phyloP scores from a whole-genome alignment of 2,888 invertebrate species.

The Sympetrum striolatum region DNA sequence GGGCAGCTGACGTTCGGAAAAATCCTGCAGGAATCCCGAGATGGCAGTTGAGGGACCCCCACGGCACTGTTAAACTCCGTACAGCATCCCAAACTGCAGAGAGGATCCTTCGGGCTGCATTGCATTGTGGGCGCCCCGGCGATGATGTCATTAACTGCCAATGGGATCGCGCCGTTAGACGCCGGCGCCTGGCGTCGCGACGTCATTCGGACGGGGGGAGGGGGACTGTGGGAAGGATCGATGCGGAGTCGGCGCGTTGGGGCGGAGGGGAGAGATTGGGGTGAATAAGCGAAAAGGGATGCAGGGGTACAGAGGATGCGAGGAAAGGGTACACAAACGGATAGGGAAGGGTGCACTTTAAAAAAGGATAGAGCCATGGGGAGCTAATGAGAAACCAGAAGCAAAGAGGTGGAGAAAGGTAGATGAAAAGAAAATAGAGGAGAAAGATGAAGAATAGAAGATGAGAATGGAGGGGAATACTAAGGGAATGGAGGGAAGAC shows the following conservation, averaged over 20 bases:
- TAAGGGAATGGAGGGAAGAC: too few relatives aligned
- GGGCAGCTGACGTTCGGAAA: background rate
- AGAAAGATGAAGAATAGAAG: too few relatives aligned
- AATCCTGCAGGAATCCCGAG: background rate
- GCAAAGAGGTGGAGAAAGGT: too few relatives aligned
- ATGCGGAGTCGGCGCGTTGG: background rate
- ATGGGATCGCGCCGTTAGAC: conserved; percentile 1
- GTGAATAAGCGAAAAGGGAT: background rate
- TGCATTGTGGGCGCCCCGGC: background rate
- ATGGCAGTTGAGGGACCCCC: background rate
- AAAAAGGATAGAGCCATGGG: background rate
- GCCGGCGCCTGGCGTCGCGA: background rate
- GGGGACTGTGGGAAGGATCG: background rate
- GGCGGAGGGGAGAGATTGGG: background rate
- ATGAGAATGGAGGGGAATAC: too few relatives aligned
- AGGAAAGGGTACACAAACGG: conserved; percentile 7
- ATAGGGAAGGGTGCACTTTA: background rate
- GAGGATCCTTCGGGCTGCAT: background rate
- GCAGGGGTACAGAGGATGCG: background rate
- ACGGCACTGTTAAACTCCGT: background rate
- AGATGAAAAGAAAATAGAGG: too few relatives aligned
- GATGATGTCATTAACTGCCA: conserved; percentile 43
- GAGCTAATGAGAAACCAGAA: too few relatives aligned
- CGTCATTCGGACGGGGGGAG: background rate
- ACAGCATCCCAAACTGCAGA: background rate